Evolutionary conservation across 23 tunicate genomes (phyloP), one percentile per base, ranked within the genome.

Genomic region (Halocynthia aurantium): DNA sequence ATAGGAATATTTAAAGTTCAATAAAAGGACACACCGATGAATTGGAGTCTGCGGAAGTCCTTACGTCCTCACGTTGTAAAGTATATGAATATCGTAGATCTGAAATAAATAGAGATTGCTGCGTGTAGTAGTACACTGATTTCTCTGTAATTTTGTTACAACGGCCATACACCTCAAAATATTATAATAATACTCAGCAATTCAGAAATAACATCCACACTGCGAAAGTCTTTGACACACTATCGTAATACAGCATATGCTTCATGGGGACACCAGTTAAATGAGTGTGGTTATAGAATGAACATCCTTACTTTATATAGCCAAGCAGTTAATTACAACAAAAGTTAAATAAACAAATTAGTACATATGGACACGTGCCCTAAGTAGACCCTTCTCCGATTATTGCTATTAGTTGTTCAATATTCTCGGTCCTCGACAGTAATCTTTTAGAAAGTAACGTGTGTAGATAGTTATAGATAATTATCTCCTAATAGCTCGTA

Each of bases 271-370:
- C 22, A 15, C 70, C 19, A 10, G 70, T 9, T 15, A 15, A 5
- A 40, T 65, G 70, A 65, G 22, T 9, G 5, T 15, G 19, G 19
- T 20, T 5, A 11, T 5, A 65, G 2, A 0, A 65, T 10, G 10
- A 1, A 11, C 19, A 15, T 9, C 22, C 10, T 20, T 6, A 31
- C 44, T 0, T 65, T 65, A 10, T 65, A 65, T 65, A 65, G 22
- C 70, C 19, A 9, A 65, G 13, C 44, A 65, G n/a, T 20, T 65
- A 10, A 65, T 40, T 65, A 6, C 70, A 0, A 20, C 49, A 65
- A 8, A 49, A 20, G 70, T 65, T 15, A 8, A 65, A 15, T 10
- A 65, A 40, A 65, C 70, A 65, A 65, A 65, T 65, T 65, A 65
- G 10, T 5, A 9, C 22, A 5, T 15, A 15, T 20, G 10, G 70